Percentiles rank a stretch among this genome's conserved stretches.
Conservation (phyloP, 2,113 vertebrate genomes). For the Egretta garzetta region DNA sequence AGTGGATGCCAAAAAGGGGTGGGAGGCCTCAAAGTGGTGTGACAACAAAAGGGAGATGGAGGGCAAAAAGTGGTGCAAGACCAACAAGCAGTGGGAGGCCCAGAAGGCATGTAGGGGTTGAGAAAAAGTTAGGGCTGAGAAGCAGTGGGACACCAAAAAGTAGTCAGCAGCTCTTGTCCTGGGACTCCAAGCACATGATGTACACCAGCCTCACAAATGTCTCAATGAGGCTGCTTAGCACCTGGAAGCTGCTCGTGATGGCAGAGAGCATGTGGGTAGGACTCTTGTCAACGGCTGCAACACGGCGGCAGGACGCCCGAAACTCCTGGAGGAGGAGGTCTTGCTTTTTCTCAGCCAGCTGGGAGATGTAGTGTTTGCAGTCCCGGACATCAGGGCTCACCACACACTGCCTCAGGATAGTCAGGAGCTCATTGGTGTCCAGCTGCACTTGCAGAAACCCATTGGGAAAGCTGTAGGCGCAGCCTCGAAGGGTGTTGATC, state of each 20-base stretch:
- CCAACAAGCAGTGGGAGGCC: not conserved
- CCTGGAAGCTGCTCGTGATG: constrained; percentile 94
- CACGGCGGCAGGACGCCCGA: constrained; percentile 90
- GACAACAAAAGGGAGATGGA: not conserved
- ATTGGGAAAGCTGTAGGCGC: constrained; percentile 88
- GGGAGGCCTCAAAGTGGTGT: not conserved
- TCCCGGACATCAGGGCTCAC: constrained; percentile 84
- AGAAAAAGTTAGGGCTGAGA: not conserved
- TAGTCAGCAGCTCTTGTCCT: constrained; percentile 88
- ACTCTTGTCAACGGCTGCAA: constrained; percentile 95
- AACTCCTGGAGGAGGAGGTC: constrained; percentile 93
- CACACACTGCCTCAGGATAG: constrained; percentile 92
- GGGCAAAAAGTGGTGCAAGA: not conserved
- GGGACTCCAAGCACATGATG: constrained; percentile 86
- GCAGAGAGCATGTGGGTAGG: constrained; percentile 93
- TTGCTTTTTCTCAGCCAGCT: constrained; percentile 92
- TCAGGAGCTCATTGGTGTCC: constrained; percentile 93
- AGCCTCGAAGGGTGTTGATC: constrained; percentile 88
- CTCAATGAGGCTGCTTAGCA: constrained; percentile 93
- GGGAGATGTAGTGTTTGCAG: constrained; percentile 85
- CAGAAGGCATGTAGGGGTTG: not conserved
- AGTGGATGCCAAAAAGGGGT: not conserved
- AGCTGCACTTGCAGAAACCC: constrained; percentile 93
- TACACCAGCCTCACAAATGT: constrained; percentile 92
- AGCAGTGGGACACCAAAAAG: not conserved